Evolutionary conservation across 2,113 vertebrate species (phyloP), one percentile per base, ranked within the genome.

Genomic region (Bufo gargarizans): DNA sequence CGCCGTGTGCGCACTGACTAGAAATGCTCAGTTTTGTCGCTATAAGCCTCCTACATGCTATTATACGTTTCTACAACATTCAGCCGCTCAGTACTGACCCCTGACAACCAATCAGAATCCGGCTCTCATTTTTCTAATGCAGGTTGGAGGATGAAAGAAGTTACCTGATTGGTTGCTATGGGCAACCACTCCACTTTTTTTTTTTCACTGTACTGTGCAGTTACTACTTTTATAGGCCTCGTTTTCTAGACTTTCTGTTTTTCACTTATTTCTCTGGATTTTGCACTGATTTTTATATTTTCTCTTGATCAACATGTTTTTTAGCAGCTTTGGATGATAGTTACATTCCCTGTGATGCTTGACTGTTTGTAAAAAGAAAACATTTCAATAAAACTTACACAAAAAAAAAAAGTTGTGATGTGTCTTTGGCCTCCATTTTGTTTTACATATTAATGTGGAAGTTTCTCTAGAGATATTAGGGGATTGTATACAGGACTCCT

Each of bases 231-330:
- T 58, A 11, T 82, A 67, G 14, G 59, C n/a, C 13, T 19, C 20
- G 19, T 63, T 83, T 83, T 83, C 50, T 50, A 47, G 11, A n/a
- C 61, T 69, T 67, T 65, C 69, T 65, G 47, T 14, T 49, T 22
- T 53, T 17, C 4, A 13, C 49, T 61, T 4, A 2, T 47, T 61
- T 22, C 50, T 50, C 45, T 61, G 17, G 7, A 53, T 77, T 45
- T 69, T 83, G 81, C 81, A 83, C 81, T 83, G 81, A 83, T 83
- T 83, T 69, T 13, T 20, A 16, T 59, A 9, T 45, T 63, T 81
- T 81, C 22, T 81, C 9, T 13, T 81, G 47, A 33, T 81, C 56
- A 81, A 43, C 16, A 9, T 6, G 78, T 59, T 80, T 59, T 55
- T 13, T 80, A 58, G 55, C 55, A 9, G 79, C 12, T 47, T 11